Evolutionary conservation across 2,888 invertebrate genomes (phyloP).

Genomic region (Timandra comae): DNA sequence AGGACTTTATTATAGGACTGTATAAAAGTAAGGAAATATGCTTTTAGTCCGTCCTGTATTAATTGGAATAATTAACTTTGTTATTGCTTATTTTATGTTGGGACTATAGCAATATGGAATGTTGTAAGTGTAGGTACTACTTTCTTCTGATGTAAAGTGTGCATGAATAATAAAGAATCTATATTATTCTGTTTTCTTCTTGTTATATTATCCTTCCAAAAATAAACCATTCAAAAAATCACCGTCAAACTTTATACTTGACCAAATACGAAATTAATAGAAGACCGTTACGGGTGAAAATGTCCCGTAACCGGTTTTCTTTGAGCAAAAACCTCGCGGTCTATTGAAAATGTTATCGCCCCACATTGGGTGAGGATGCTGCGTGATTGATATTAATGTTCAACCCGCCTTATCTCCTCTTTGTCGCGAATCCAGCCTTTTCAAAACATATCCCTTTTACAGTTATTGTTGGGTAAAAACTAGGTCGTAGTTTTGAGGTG

Average conservation of each 20-base stretch:
- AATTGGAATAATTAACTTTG: too few relatives aligned
- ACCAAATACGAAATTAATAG: conserved; percentile 5
- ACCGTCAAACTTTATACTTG: too few relatives aligned
- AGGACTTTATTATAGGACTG: conserved; percentile 6
- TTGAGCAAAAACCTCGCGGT: conserved; percentile 32
- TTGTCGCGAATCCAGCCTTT: conserved; percentile 35
- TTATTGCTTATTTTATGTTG: too few relatives aligned
- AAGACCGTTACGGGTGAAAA: conserved; percentile 1
- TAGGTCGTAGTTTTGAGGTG: conserved; percentile 18
- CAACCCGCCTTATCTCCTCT: conserved; percentile 47
- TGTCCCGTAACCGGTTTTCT: conserved; percentile 15
- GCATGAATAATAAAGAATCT: too few relatives aligned
- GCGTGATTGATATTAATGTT: conserved; percentile 69
- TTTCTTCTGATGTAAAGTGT: too few relatives aligned
- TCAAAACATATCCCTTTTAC: conserved; percentile 42
- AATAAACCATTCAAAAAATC: too few relatives aligned
- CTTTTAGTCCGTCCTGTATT: too few relatives aligned
- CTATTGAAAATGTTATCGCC: conserved; percentile 58
- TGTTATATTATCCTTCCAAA: too few relatives aligned
- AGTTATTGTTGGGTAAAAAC: conserved; percentile 32
- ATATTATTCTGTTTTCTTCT: too few relatives aligned
- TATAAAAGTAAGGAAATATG: too few relatives aligned
- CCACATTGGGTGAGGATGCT: conserved; percentile 38
- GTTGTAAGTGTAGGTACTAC: too few relatives aligned
- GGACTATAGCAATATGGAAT: too few relatives aligned